These are phyloP conservation scores for Gavialis gangeticus DNA, from an alignment of 2,113 vertebrate species.

Conservation along the genomic window DNA sequence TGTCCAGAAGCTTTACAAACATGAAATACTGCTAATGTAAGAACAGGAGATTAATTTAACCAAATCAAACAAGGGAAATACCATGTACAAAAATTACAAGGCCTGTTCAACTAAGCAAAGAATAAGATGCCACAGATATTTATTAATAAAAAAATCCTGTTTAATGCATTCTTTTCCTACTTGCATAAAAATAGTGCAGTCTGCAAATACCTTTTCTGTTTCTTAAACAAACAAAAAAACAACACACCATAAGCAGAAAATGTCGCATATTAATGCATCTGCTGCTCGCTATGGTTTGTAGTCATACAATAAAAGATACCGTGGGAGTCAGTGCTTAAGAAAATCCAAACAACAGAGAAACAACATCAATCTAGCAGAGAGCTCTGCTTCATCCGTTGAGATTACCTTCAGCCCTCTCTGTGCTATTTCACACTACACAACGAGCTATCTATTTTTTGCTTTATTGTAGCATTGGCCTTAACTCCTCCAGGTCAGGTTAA, in stretches of 20 bases:
- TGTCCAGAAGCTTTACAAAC: conserved; percentile 54
- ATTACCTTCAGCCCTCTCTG: conserved; percentile 23
- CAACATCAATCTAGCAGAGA: conserved; percentile 12
- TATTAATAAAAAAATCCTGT: conserved; percentile 36
- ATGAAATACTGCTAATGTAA: not conserved
- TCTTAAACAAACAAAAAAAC: conserved; percentile 30
- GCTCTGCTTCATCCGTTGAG: not conserved
- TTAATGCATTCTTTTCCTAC: conserved; percentile 37
- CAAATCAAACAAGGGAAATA: conserved; percentile 31
- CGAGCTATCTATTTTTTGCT: not conserved
- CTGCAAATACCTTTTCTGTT: conserved; percentile 42
- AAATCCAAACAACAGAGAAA: conserved; percentile 49
- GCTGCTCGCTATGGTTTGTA: not conserved
- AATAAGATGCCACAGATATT: not conserved
- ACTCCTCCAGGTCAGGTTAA: not conserved
- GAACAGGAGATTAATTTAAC: conserved; percentile 54
- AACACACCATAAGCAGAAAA: not conserved
- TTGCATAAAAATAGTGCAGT: conserved; percentile 17
- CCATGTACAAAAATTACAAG: conserved; percentile 12
- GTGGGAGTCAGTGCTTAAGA: not conserved
- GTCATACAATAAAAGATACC: conserved; percentile 37
- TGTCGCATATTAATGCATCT: not conserved
- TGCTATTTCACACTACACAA: not conserved
- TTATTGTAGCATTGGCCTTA: not conserved
- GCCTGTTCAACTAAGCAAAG: conserved; percentile 40